Base-by-base conservation (phyloP, 2,797 vertebrate species). In the Diplodus sargus region DNA sequence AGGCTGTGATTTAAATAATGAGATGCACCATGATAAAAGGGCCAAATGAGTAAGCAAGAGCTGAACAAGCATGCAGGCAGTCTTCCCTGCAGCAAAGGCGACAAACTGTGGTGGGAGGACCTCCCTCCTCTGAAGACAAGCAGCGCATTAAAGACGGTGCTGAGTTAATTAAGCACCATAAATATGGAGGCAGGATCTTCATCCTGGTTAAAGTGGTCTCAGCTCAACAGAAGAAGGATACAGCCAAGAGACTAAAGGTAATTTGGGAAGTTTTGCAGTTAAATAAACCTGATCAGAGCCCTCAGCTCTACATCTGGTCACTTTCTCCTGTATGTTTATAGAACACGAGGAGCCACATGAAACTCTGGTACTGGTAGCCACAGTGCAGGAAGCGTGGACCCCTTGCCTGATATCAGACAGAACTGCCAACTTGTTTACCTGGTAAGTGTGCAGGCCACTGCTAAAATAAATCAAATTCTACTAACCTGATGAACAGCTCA, bases 121-220 rank as follows among this genome's bases (percentile, higher is more conserved):
- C 66, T 48, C 74, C 70, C 51, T 54, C 68, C 66, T 59, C 57
- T 71, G 53, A 69, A 82, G 79, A 72, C n/a, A 52, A 83, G 83
- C 81, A 49, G 75, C 61, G 80, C 60, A 87, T 88, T 82, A 88
- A 70, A 86, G 52, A 86, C 51, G 71, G 84, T 70, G 69, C 77
- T 47, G 64, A 62, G 78, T 84, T 93, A 88, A 92, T 91, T 82
- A 84, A 82, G 76, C 53, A 39, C 56, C 78, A 79, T 28, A 62
- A 81, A 84, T 60, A 34, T 20, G 60, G 63, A 82, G 83, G 81
- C 52, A 61, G 78, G 79, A 52, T 72, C 76, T 72, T 83, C 56
- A 85, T 30, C 57, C 78, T 66, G 71, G 57, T 80, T 84, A 59
- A 74, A 70, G 53, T 10, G 59, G 45, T 48, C 45, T 34, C 52